Evolutionary conservation across 2,797 vertebrate species (phyloP).

Genomic region (Eptatretus atami): DNA sequence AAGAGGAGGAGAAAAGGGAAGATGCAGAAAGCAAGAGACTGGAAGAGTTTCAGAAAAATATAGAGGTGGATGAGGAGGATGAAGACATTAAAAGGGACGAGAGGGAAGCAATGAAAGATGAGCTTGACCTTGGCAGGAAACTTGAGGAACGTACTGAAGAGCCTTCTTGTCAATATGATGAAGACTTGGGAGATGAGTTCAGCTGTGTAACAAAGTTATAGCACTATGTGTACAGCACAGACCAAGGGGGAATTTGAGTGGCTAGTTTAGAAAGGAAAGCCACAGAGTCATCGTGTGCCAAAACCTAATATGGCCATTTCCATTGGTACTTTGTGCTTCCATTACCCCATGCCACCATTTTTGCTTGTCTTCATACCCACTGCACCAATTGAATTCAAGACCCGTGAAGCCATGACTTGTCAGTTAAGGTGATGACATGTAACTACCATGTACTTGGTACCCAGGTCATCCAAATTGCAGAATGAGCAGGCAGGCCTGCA

Average conservation of each 20-base stretch:
- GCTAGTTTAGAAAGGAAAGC: too few relatives aligned
- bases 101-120: conserved; percentile 22
- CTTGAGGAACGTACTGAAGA: conserved; percentile 81
- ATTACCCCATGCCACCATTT: background rate
- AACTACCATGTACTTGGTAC: too few relatives aligned
- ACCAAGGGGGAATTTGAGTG: too few relatives aligned
- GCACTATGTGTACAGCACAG: conserved; percentile 17
- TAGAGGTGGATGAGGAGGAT: background rate
- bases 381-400: too few relatives aligned
- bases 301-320: background rate
- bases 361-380: too few relatives aligned
- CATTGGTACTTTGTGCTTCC: background rate
- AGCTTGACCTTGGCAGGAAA: conserved; percentile 53
- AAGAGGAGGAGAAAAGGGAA: background rate
- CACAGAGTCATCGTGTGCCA: background rate
- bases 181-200: conserved; percentile 96
- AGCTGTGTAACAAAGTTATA: conserved; percentile 99
- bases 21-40: too few relatives aligned
- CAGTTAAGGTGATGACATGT: too few relatives aligned
- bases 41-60: too few relatives aligned
- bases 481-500: too few relatives aligned
- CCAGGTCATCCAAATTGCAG: too few relatives aligned
- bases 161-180: conserved; percentile 41
- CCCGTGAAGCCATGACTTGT: too few relatives aligned
- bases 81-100: background rate